phyloP scores from a whole-genome alignment of 2,797 vertebrate genomes.

The Parauchenoglanis punctatus region DNA sequence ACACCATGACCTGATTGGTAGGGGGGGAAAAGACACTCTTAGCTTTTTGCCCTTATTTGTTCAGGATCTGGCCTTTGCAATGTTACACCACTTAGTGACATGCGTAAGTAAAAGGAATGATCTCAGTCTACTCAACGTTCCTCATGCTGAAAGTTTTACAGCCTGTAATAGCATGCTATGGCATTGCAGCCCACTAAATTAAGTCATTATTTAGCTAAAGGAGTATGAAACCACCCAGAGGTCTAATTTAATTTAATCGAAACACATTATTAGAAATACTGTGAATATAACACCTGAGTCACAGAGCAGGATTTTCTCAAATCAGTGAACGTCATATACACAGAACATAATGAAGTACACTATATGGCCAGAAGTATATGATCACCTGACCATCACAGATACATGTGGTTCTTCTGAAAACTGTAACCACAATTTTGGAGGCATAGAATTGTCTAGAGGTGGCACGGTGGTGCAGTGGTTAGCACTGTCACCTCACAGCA shows the following conservation, averaged over 20 bases:
- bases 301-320: conserved; percentile 17
- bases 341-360: neutral
- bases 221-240: conserved; percentile 12
- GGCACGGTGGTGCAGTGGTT: no score
- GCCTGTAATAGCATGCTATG: conserved; percentile 38
- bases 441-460: neutral
- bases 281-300: conserved; percentile 30
- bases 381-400: neutral
- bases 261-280: conserved; percentile 32
- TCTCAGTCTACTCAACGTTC: conserved; percentile 32
- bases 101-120: conserved; percentile 37
- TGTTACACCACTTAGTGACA: conserved; percentile 34
- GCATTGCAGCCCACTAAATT: conserved; percentile 40
- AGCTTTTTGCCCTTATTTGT: conserved; percentile 43
- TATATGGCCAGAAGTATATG: neutral
- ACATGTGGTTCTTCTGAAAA: neutral
- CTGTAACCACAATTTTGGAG: neutral
- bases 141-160: conserved; percentile 44
- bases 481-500: no score
- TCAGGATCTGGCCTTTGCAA: conserved; percentile 34
- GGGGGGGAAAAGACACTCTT: neutral
- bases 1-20: conserved; percentile 10
- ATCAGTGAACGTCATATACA: conserved; percentile 22
- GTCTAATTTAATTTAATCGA: conserved; percentile 40
- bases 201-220: conserved; percentile 35